Conservation (phyloP, 2,113 vertebrate species). For the Brachyistius frenatus region DNA sequence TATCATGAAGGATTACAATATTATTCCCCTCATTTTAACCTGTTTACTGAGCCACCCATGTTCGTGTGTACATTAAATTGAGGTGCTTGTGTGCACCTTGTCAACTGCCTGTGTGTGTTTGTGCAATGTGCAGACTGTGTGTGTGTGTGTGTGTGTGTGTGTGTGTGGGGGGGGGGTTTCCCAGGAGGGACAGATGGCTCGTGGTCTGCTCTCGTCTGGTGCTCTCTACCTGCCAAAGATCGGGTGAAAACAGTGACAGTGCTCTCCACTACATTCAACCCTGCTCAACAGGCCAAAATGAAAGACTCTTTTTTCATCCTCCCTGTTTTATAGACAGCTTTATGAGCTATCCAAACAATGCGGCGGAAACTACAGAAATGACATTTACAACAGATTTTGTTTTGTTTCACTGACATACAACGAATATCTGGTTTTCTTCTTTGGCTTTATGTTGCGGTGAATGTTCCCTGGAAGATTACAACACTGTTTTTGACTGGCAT, state of each 20-base stretch:
- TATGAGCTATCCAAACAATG: conserved; percentile 39
- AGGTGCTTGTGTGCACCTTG: conserved; percentile 11
- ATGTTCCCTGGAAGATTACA: conserved; percentile 6
- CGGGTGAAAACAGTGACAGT: conserved; percentile 59
- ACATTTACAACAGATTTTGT: conserved; percentile 40
- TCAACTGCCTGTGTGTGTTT: conserved; percentile 6
- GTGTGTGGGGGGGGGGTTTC: conserved; percentile 43
- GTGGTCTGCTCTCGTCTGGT: conserved; percentile 74
- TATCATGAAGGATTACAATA: conserved; percentile 41
- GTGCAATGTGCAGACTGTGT: background rate
- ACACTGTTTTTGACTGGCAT: background rate
- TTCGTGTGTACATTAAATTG: conserved; percentile 1
- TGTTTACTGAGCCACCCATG: conserved; percentile 38
- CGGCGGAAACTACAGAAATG: conserved; percentile 13
- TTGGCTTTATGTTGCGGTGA: conserved; percentile 25
- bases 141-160: conserved; percentile 15
- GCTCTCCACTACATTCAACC: conserved; percentile 35
- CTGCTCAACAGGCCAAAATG: conserved; percentile 21
- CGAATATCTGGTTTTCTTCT: conserved; percentile 18
- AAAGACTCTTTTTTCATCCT: conserved; percentile 16
- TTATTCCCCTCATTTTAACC: conserved; percentile 31
- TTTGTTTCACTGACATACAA: conserved; percentile 29
- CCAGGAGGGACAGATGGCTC: conserved; percentile 78
- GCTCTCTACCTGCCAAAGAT: conserved; percentile 77
- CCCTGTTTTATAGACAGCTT: conserved; percentile 50